A percentile compares a stretch with the other conserved stretches of the same genome.
Conservation (phyloP, 2,797 vertebrate species). For the Nothura maculosa region DNA sequence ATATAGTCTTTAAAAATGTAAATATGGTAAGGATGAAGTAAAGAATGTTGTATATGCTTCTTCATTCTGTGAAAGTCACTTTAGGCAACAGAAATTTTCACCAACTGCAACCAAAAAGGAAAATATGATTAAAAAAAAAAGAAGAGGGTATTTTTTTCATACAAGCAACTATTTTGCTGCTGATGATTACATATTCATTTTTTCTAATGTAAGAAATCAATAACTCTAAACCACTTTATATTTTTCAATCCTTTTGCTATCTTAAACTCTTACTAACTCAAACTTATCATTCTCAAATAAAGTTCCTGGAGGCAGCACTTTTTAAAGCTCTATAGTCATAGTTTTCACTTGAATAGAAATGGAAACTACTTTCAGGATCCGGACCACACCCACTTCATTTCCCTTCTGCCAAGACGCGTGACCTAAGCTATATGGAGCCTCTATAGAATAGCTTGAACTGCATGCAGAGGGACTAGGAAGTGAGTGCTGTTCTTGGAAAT, state of each 20-base stretch:
- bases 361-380: constrained; percentile 1
- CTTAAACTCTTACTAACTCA: neutral
- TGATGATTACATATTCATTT: neutral
- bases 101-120: neutral
- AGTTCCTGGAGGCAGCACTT: neutral
- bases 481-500: constrained; percentile 1
- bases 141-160: neutral
- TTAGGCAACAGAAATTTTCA: neutral
- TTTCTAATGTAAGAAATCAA: neutral
- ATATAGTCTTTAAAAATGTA: neutral
- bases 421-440: neutral
- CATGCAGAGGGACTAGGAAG: neutral
- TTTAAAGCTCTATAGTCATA: neutral
- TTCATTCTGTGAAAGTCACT: neutral
- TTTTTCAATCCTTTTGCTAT: neutral
- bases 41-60: neutral
- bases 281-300: neutral
- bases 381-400: neutral
- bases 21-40: neutral
- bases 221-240: neutral
- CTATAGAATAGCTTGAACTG: neutral
- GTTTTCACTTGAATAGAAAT: neutral
- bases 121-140: neutral
- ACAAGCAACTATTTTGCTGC: neutral
- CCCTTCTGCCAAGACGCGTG: neutral